A percentile compares a stretch with the other conserved stretches of the same genome.
phyloP scores from a whole-genome alignment of 2,113 vertebrate species.

The Nerophis lumbriciformis region DNA sequence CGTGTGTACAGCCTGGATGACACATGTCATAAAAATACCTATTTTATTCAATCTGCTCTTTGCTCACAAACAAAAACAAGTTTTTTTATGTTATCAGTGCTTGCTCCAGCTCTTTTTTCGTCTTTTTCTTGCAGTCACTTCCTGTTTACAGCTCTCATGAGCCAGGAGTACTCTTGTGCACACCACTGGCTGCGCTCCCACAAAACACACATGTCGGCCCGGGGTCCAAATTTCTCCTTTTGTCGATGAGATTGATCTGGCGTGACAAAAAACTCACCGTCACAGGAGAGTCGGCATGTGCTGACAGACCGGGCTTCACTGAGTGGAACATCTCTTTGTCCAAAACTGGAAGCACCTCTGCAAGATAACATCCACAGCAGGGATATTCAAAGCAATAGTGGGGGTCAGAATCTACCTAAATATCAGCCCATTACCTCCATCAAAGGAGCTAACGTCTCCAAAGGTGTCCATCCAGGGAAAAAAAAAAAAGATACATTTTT shows the following conservation, averaged over 20 bases:
- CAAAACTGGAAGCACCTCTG: slow-evolving; percentile 77
- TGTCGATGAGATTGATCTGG: slow-evolving; percentile 24
- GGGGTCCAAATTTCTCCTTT: slow-evolving; percentile 8
- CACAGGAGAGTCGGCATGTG: slow-evolving; percentile 84
- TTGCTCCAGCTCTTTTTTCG: no score
- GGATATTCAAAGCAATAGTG: slow-evolving; percentile 27
- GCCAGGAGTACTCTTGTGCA: no score
- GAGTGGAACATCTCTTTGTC: slow-evolving; percentile 93
- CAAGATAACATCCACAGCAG: slow-evolving; percentile 39
- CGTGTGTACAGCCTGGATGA: slow-evolving; percentile 76
- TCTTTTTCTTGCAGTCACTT: no score
- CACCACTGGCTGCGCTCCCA: slow-evolving; percentile 6
- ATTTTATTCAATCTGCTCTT: no score
- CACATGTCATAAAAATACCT: not conserved
- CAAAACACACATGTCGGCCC: slow-evolving; percentile 3
- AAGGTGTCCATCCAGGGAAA: no score
- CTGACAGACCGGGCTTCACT: slow-evolving; percentile 90
- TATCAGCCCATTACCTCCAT: no score
- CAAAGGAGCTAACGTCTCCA: no score
- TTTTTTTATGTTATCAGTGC: no score
- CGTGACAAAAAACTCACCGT: slow-evolving; percentile 72
- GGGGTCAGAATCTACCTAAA: no score
- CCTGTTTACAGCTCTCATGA: no score
- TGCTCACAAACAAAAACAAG: not conserved
- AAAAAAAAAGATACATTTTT: no score